Evolutionary conservation across 2,888 invertebrate species (phyloP).

Genomic region (Mystacides longicornis): DNA sequence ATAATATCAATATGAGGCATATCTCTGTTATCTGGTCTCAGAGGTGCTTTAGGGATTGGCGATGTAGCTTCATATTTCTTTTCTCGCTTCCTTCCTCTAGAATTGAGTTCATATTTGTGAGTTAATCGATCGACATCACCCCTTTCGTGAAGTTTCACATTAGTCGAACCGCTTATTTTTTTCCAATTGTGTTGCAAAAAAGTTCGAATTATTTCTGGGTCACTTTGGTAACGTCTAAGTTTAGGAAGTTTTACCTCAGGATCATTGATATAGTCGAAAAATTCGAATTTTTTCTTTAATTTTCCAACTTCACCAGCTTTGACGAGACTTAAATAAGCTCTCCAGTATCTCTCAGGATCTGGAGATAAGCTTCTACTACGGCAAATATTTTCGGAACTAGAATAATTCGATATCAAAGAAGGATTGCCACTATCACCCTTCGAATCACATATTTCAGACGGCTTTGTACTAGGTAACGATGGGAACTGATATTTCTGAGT

Average conservation of each 20-base stretch:
- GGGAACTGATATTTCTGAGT: conserved; percentile 53
- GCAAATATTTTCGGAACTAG: conserved; percentile 59
- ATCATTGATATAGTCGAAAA: conserved; percentile 41
- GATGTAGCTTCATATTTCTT: conserved; percentile 46
- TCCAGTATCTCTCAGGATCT: conserved; percentile 62
- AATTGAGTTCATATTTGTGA: conserved; percentile 51
- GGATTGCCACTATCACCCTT: conserved; percentile 12
- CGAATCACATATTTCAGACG: conserved; percentile 3
- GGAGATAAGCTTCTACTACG: conserved; percentile 68
- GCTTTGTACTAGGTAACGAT: conserved; percentile 41
- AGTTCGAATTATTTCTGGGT: conserved; percentile 65
- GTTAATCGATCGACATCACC: conserved; percentile 56
- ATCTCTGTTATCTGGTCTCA: conserved; percentile 61
- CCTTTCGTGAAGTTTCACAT: conserved; percentile 42
- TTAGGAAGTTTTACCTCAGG: conserved; percentile 35
- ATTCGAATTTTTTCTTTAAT: conserved; percentile 72
- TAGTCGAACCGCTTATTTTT: conserved; percentile 41
- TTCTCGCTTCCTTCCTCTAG: conserved; percentile 43
- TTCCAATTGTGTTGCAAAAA: conserved; percentile 45
- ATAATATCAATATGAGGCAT: conserved; percentile 90
- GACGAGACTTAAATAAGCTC: conserved; percentile 61
- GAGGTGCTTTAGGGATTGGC: conserved; percentile 57
- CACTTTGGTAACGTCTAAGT: conserved; percentile 64
- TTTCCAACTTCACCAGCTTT: conserved; percentile 72
- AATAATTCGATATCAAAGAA: conserved; percentile 36